These are phyloP conservation scores for Harpagifer antarcticus DNA, from an alignment of 2,797 vertebrate genomes.

Conservation along the genomic window DNA sequence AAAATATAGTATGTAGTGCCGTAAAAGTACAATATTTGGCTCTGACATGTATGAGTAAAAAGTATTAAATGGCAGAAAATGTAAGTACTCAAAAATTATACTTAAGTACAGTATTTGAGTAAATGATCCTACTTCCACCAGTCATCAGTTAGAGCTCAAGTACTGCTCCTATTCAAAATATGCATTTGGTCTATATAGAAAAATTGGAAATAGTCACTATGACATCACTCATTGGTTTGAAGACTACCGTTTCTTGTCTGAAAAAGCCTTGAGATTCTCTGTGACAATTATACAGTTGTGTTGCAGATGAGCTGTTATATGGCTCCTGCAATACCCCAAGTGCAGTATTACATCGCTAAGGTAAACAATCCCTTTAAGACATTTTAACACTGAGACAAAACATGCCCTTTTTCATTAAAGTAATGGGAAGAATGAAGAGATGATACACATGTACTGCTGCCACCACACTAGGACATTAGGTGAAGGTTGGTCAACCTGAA, in stretches of 20 bases:
- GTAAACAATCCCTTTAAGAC: background rate
- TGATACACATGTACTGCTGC: background rate
- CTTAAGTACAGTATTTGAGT: too few relatives aligned
- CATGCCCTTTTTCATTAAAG: background rate
- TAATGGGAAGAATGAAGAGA: background rate
- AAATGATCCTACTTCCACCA: too few relatives aligned
- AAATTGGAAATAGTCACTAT: too few relatives aligned
- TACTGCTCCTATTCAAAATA: background rate
- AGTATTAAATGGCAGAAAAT: too few relatives aligned
- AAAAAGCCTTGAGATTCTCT: background rate
- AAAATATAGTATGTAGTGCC: too few relatives aligned
- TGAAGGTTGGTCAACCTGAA: slow-evolving; percentile 47
- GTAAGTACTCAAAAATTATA: too few relatives aligned
- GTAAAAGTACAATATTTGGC: too few relatives aligned
- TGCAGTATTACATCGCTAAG: background rate
- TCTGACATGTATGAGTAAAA: too few relatives aligned
- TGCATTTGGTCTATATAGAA: too few relatives aligned
- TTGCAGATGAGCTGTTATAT: background rate
- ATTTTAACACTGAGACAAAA: background rate
- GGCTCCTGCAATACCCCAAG: background rate
- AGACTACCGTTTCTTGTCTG: background rate
- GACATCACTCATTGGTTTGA: too few relatives aligned
- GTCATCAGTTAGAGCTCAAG: background rate
- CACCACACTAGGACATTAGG: slow-evolving; percentile 23
- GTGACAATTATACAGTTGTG: background rate